Evolutionary conservation across 1,140 invertebrate species (phyloP), one percentile per base, ranked within the genome.

Genomic region (Drosophila suzukii): DNA sequence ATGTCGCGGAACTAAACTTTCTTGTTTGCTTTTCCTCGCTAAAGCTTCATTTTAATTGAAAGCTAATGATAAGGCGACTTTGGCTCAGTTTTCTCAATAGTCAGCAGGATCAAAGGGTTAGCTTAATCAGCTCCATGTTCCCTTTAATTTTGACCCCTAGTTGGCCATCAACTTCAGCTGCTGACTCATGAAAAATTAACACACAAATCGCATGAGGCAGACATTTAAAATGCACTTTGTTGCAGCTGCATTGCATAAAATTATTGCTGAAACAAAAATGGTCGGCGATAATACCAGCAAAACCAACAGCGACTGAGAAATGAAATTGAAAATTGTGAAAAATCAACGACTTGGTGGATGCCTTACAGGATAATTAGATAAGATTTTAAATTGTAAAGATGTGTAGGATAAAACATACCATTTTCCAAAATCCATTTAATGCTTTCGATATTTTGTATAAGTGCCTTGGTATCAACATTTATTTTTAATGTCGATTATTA

Each of bases 141-240:
- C 58, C 34, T 41, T 43, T 41, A 50, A 44, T 54, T 32, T 24
- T 34, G 46, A 30, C 49, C 36, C 56, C 49, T 47, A 36, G n/a
- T 44, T 32, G 6, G 17, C 39, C 24, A n/a, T 57, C 36, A 50
- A 36, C 53, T 55, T 11, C 30, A 30, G 49, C 39, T 70, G 73
- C 62, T 68, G 62, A 44, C 74, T 77, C 79, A 86, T 82, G 82
- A 78, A 82, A 82, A 65, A 82, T 86, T 86, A 75, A 86, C 70
- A 76, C 81, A 72, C 56, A 88, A 78, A 82, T 77, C 67, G 66
- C 67, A 60, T 62, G 77, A 47, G 70, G 60, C 65, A 66, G 57
- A 59, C 62, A 86, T 88, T 89, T 89, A 88, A 88, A 88, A 89
- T 88, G 75, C 84, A 88, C 84, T 88, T 88, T 88, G 83, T 71